Evolutionary conservation across 2,888 invertebrate species (phyloP), one percentile per base, ranked within the genome.

Genomic region (Adela reaumurella): DNA sequence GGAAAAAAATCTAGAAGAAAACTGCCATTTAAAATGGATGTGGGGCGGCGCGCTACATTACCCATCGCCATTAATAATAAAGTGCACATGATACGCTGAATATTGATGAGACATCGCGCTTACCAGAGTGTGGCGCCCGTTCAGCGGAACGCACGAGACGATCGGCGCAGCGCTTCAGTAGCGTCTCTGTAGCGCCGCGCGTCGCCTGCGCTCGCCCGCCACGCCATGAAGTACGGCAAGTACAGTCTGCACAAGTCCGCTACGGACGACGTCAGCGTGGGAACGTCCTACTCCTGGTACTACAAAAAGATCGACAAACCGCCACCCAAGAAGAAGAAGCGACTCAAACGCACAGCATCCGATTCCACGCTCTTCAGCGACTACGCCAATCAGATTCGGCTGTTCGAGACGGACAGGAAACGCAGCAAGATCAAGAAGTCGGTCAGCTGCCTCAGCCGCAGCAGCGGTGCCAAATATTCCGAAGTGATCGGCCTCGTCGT

Each of bases 341-440:
- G 62, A 4, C 57, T 78, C 5, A 59, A 59, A 24, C 66, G 78
- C 61, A 62, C 74, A 42, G 64, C 70, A n/a, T 81, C 80, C 4
- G 78, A 74, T 49, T 80, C 80, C 1, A 81, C 79, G 28, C 67
- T 81, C 46, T 79, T 81, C 61, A 81, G 80, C 62, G 80, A 81
- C 57, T 81, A 79, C 58, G 63, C 68, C 8, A 79, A 76, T 55
- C 80, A 81, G 62, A 70, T 81, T 57, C 61, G 70, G 51, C 58
- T 81, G 44, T 81, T 81, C 55, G 78, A 79, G 50, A 71, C 65
- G 54, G 68, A 68, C 50, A 67, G 60, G 53, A 64, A 61, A 47
- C 64, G 56, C 49, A 72, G 65, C 56, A 72, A 67, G 62, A 74
- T 72, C 59, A 72, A 65, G 56, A 77, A 74, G 58, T 61, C 71